phyloP scores from a whole-genome alignment of 2,888 invertebrate species.

The Mythimna loreyi region DNA sequence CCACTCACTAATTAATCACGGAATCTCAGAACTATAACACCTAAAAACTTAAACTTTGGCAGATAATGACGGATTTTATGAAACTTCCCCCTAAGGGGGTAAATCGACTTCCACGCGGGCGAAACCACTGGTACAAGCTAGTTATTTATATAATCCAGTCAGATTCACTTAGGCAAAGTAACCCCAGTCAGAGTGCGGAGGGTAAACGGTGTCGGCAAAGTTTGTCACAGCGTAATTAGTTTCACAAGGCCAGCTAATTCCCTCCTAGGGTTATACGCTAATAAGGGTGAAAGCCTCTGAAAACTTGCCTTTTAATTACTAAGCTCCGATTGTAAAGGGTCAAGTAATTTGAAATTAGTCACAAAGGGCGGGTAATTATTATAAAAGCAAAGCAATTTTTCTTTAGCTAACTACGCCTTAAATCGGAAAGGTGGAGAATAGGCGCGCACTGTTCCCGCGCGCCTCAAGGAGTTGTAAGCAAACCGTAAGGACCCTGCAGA shows the following conservation, averaged over 20 bases:
- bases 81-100: too few relatives aligned
- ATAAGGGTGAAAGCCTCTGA: conserved; percentile 7
- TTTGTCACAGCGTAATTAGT: conserved; percentile 22
- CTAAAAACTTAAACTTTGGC: too few relatives aligned
- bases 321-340: neutral
- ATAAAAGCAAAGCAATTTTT: neutral
- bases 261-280: conserved; percentile 3
- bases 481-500: too few relatives aligned
- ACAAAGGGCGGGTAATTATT: conserved; percentile 12
- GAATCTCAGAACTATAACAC: too few relatives aligned
- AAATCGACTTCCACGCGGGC: too few relatives aligned
- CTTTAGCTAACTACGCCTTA: neutral
- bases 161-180: neutral
- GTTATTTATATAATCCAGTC: neutral
- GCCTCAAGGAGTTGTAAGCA: too few relatives aligned
- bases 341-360: conserved; percentile 3
- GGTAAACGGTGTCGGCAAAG: conserved; percentile 6
- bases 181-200: neutral
- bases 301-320: conserved; percentile 6
- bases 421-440: too few relatives aligned
- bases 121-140: too few relatives aligned
- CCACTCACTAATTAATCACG: too few relatives aligned
- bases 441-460: too few relatives aligned
- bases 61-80: too few relatives aligned
- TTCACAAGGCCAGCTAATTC: conserved; percentile 12